Conservation (phyloP, 2,888 invertebrate genomes). For the Embidobia sp. region DNA sequence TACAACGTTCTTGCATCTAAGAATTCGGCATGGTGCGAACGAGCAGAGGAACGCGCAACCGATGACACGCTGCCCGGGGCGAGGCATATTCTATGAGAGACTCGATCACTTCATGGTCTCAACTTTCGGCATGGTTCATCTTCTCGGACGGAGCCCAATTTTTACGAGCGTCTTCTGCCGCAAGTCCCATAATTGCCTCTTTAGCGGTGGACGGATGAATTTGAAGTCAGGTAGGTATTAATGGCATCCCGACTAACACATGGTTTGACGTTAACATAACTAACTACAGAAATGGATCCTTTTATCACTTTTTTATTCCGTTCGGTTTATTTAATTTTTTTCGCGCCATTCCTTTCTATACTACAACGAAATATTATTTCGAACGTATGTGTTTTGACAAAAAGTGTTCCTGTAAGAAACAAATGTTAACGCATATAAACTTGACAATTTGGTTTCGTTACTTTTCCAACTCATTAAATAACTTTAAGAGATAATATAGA, state of each 20-base stretch:
- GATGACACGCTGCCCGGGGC: constrained; percentile 78
- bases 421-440: too few relatives aligned
- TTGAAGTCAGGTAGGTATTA: constrained; percentile 54
- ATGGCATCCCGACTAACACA: constrained; percentile 51
- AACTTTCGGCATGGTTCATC: constrained; percentile 59
- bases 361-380: too few relatives aligned
- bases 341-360: too few relatives aligned
- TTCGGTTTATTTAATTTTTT: constrained; percentile 15
- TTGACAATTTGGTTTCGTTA: too few relatives aligned
- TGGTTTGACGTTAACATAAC: constrained; percentile 39
- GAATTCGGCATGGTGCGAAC: constrained; percentile 71
- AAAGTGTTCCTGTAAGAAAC: too few relatives aligned
- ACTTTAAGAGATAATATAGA: too few relatives aligned
- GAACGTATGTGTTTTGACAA: too few relatives aligned
- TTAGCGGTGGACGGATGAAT: constrained; percentile 72
- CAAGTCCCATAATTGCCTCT: constrained; percentile 78
- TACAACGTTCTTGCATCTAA: constrained; percentile 68
- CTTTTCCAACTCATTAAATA: too few relatives aligned
- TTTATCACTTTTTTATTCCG: constrained; percentile 15
- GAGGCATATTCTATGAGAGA: constrained; percentile 66
- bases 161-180: constrained; percentile 77
- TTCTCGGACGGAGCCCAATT: constrained; percentile 69
- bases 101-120: constrained; percentile 64
- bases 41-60: constrained; percentile 72
- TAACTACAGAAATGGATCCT: constrained; percentile 35